Conservation (phyloP, 2,113 vertebrate genomes). For the Azemiops feae region DNA sequence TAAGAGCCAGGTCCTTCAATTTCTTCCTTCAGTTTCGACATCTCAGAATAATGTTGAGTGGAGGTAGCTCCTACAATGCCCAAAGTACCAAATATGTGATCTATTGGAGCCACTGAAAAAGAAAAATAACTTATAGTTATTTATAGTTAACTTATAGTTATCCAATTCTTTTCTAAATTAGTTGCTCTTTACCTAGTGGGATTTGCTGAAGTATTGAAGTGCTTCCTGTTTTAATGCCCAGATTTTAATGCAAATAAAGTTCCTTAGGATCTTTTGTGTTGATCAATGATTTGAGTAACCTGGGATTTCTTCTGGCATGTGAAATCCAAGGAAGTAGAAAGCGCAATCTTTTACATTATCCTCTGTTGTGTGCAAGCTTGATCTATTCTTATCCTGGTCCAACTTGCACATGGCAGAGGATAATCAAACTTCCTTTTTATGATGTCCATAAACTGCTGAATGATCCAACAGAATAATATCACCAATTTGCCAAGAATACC, state of each 20-base stretch:
- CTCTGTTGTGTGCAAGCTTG: not conserved
- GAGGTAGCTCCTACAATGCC: conserved; percentile 83
- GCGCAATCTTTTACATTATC: not conserved
- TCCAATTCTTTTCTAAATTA: not conserved
- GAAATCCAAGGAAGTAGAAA: not conserved
- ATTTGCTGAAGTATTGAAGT: not conserved
- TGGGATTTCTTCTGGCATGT: not conserved
- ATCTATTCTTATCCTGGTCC: not conserved
- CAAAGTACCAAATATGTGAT: conserved; percentile 89
- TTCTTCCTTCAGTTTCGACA: conserved; percentile 84
- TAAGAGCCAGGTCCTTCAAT: conserved; percentile 91
- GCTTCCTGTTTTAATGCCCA: not conserved
- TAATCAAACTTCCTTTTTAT: not conserved
- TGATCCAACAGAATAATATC: not conserved
- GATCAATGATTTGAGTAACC: not conserved
- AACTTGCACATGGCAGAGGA: not conserved
- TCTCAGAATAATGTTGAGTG: conserved; percentile 83
- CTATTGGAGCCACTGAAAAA: conserved; percentile 88
- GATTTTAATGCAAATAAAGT: not conserved
- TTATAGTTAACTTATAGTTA: not conserved
- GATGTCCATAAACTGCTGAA: not conserved
- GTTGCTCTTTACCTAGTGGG: not conserved
- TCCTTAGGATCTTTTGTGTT: not conserved
- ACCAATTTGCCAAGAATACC: not conserved
- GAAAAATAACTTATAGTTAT: not conserved